Conservation (phyloP, 2,113 vertebrate genomes). For the Onychorhynchus coronatus region DNA sequence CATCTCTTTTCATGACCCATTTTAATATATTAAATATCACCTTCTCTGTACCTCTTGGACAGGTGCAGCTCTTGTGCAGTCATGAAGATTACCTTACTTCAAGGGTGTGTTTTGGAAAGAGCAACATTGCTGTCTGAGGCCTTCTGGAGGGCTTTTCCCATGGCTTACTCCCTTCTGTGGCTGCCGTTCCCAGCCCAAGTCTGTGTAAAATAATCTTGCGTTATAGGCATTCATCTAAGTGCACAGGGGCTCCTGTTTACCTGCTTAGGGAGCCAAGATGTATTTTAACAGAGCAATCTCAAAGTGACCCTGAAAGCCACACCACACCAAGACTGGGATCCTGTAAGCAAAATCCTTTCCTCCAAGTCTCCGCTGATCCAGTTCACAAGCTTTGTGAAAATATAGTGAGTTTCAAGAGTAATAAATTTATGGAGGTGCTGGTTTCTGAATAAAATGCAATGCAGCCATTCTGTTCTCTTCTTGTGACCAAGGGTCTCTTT, state of each 20-base stretch:
- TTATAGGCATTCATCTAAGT: neutral
- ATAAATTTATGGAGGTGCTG: neutral
- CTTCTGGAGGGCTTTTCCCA: neutral
- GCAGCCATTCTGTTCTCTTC: neutral
- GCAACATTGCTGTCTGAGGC: neutral
- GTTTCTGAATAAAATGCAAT: neutral
- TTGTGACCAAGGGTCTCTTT: neutral
- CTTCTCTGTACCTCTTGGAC: neutral
- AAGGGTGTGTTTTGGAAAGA: neutral
- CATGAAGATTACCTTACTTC: no score
- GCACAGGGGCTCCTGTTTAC: neutral
- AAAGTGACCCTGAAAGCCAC: neutral
- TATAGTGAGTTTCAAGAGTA: neutral
- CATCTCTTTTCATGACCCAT: neutral
- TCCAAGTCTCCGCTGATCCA: neutral
- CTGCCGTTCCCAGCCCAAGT: neutral
- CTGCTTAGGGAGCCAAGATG: neutral
- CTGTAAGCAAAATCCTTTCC: neutral
- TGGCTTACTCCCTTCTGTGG: neutral
- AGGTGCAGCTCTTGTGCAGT: neutral
- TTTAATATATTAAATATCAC: neutral
- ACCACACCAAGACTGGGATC: accelerated
- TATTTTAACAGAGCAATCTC: neutral
- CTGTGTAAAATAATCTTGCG: neutral
- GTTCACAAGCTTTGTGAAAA: neutral